phyloP scores from a whole-genome alignment of 53 echinoderm and acorn worm genomes.

The Patiria pectinifera region DNA sequence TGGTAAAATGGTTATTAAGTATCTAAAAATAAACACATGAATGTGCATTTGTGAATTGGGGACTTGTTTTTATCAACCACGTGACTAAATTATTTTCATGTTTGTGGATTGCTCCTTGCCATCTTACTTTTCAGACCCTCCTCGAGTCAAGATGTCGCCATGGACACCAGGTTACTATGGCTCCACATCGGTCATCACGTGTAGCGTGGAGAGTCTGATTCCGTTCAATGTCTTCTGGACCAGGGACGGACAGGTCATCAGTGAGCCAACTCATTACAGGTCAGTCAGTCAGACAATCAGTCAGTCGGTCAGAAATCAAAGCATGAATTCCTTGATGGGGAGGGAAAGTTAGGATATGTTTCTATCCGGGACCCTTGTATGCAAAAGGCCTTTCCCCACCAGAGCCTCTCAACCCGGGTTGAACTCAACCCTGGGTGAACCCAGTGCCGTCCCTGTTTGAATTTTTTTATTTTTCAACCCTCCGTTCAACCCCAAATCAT shows the following conservation, averaged over 20 bases:
- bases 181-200: conserved; percentile 73
- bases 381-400: too few species aligned
- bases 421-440: too few species aligned
- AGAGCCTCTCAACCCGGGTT: too few species aligned
- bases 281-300: conserved; percentile 27
- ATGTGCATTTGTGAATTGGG: too few species aligned
- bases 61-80: not conserved
- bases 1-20: too few species aligned
- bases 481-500: too few species aligned
- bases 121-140: conserved; percentile 69
- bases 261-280: conserved; percentile 66
- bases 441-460: too few species aligned
- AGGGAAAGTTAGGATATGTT: not conserved
- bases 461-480: too few species aligned
- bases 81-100: not conserved
- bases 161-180: conserved; percentile 93
- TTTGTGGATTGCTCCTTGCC: not conserved
- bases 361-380: not conserved
- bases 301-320: too few species aligned
- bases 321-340: too few species aligned
- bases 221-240: conserved; percentile 86
- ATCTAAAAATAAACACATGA: too few species aligned
- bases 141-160: conserved; percentile 77
- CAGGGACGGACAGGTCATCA: conserved; percentile 70
- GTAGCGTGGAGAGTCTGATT: conserved; percentile 86